Base-by-base conservation (phyloP, 53 echinoderm and acorn worm species). In the Luidia sarsii region DNA sequence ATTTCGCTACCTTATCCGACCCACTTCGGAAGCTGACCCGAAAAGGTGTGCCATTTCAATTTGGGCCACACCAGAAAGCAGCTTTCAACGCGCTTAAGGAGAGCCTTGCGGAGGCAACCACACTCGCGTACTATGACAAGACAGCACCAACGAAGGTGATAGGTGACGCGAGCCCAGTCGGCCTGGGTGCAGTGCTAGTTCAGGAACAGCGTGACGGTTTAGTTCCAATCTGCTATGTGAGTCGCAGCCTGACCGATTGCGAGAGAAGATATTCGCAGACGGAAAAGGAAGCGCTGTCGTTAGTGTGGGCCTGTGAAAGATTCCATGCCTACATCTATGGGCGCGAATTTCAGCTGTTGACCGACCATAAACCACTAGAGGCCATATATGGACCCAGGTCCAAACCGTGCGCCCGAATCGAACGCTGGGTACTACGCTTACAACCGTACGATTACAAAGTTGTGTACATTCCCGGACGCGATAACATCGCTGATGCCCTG, bases 81-180 rank as follows among this genome's bases (percentile, higher is more conserved):
- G 67, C 88, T 14, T 91, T 92, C 35, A 41, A 81, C 4, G 14
- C 39, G 2, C 49, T 91, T 38, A 82, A 68, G 49, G 33, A 61
- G 4, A 24, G 29, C 19, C 68, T 88, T 1, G 63, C 35, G 21
- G 55, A 56, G 9, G 65, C 73, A 7, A 36, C 62, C 43, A 81
- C 82, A 18, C 45, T 86, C 1, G 85, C 62, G 0, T 86, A 92
- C 67, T 92, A 62, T 82, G 86, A 89, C 28, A 48, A 64, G 9
- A 65, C 65, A 3, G 53, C 75, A 33, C 56, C 55, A 30, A 87
- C 73, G 19, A 24, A 89, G 48, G 84, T 83, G 2, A 82, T 89
- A 18, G 73, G 75, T 32, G 89, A 89, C 29, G 92, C 77, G 4
- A 92, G 89, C 37, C 83, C 86, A 22, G 89, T 89, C 9, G 92